Conservation (phyloP, 2,797 vertebrate genomes). For the Acrossocheilus fasciatus region DNA sequence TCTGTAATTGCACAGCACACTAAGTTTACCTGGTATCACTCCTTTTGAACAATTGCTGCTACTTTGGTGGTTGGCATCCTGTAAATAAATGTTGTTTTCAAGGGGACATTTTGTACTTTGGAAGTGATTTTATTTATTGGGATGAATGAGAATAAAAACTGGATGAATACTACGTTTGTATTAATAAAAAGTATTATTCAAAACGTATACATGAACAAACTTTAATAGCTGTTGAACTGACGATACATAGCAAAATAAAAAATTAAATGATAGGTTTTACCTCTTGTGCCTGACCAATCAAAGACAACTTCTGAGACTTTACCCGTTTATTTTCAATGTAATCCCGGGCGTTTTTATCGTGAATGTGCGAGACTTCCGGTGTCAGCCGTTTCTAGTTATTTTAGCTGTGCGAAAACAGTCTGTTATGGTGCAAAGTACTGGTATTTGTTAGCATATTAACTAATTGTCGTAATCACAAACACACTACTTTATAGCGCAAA, state of each 20-base stretch:
- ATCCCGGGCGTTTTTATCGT: too few species aligned
- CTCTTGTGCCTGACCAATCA: not conserved
- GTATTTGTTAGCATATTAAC: not conserved
- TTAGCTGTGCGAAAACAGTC: not conserved
- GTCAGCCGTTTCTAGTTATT: too few species aligned
- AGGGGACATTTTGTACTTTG: not conserved
- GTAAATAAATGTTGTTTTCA: constrained; percentile 46
- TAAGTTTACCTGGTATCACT: constrained; percentile 18
- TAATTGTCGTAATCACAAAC: not conserved
- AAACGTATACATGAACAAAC: not conserved
- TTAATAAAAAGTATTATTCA: not conserved
- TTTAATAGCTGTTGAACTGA: not conserved
- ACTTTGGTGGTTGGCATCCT: not conserved
- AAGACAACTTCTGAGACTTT: not conserved
- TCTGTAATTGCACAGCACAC: not conserved
- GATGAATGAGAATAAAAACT: not conserved
- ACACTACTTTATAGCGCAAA: not conserved
- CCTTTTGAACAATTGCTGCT: not conserved
- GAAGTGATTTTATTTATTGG: not conserved
- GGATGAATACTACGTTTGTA: not conserved
- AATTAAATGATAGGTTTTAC: not conserved
- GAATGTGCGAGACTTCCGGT: too few species aligned
- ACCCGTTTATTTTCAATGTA: too few species aligned
- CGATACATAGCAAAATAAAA: not conserved
- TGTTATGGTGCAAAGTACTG: not conserved